These are phyloP conservation scores for Leptoteleia sp. DNA, from an alignment of 1,140 invertebrate species.

Conservation along the genomic window DNA sequence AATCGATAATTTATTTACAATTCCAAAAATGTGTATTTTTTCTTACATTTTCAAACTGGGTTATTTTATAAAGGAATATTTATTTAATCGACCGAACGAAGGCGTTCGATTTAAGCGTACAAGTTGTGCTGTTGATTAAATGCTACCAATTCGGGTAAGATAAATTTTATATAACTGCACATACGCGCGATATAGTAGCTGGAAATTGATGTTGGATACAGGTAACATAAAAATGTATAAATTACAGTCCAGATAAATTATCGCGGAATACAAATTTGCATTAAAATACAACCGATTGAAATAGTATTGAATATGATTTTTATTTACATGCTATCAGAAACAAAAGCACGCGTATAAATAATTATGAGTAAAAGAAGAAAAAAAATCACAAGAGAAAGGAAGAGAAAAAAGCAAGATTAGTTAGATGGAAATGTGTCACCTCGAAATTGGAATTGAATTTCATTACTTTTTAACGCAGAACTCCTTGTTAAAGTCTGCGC, in stretches of 20 bases:
- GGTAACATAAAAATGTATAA: not conserved
- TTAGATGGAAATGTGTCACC: not conserved
- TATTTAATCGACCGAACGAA: no score
- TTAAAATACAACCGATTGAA: not conserved
- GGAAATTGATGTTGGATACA: not conserved
- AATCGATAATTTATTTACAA: no score
- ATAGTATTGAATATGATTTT: constrained; percentile 4
- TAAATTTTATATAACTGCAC: not conserved
- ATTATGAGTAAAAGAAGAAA: no score
- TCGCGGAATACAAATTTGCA: not conserved
- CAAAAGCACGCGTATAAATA: no score
- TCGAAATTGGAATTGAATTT: not conserved
- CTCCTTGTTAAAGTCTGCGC: not conserved
- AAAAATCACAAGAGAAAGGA: no score
- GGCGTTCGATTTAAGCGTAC: no score
- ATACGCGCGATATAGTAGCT: not conserved
- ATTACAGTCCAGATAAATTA: not conserved
- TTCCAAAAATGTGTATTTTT: no score
- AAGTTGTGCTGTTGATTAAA: not conserved
- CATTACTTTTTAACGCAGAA: not conserved
- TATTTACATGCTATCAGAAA: not conserved
- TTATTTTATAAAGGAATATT: no score
- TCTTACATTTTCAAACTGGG: no score
- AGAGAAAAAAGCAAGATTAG: not conserved
- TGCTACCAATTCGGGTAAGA: not conserved